Evolutionary conservation across 2,797 vertebrate species (phyloP), one percentile per base, ranked within the genome.

Genomic region (Buphagus erythrorhynchus): DNA sequence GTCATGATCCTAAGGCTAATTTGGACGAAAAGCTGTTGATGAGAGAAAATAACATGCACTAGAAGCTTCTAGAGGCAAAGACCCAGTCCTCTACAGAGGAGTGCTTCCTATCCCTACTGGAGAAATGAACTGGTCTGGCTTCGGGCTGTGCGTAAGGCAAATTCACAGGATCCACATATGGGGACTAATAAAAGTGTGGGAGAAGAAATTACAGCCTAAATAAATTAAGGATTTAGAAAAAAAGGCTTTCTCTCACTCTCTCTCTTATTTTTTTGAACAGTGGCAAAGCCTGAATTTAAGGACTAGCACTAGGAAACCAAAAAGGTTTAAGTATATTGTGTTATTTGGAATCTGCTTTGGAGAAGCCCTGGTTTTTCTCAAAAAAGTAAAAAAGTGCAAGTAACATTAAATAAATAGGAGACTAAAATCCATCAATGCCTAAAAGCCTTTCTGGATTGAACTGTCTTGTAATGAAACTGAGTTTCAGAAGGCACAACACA

Each of bases 381-480:
- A 52, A 52, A 52, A 52, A 52, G 29, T 52, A 18, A 90, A 80
- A 85, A 85, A 69, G 43, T 51, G 46, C 52, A 94, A 90, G 45
- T 28, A 75, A 45, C 66, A 63, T 73, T 51, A 86, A 90, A 67
- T 82, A 93, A 95, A 88, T 79, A 52, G 58, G 31, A 86, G 49
- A 61, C 51, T 79, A 68, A 89, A 94, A 87, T 80, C 62, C 25
- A 73, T 59, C 69, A 62, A n/a, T 10, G 22, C 19, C 76, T 88
- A 84, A 88, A 78, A 90, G 69, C 48, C 76, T 58, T 77, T 75
- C 87, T 84, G 89, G 79, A 81, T 69, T 61, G 43, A 88, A 83
- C 43, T 68, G 25, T 31, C 24, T 45, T 49, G 63, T 7, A 85
- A 25, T 33, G 16, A 24, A n/a, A 54, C 20, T 3, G 20, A 72